Percentiles rank a stretch among this genome's conserved stretches.
Evolutionary conservation across 2,888 invertebrate genomes (phyloP).

Genomic region (Callinectes sapidus): DNA sequence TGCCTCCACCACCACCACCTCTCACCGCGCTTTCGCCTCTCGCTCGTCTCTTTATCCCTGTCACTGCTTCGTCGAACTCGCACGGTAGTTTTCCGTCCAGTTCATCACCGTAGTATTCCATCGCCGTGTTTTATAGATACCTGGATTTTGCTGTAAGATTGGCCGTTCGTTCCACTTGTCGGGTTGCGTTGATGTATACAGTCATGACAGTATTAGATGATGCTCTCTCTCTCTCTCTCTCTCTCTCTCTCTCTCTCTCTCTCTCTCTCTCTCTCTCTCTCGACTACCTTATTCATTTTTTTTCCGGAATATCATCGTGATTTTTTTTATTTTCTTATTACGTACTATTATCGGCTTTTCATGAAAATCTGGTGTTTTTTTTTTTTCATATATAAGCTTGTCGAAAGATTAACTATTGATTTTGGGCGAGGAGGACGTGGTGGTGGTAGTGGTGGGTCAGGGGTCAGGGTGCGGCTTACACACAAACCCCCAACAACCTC

Average conservation of each 20-base stretch:
- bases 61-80: conserved; percentile 43
- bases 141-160: background rate
- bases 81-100: conserved; percentile 7
- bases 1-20: conserved; percentile 20
- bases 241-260: conserved; percentile 37
- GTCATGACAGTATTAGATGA: background rate
- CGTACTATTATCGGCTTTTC: conserved; percentile 13
- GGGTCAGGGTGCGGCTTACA: conserved; percentile 29
- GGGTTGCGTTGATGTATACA: background rate
- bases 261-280: conserved; percentile 7
- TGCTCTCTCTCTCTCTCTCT: background rate
- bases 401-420: conserved; percentile 55
- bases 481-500: background rate
- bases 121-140: conserved; percentile 18
- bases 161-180: background rate
- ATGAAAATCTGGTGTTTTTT: background rate
- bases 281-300: background rate
- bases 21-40: conserved; percentile 40
- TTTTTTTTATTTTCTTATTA: conserved; percentile 22
- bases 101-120: conserved; percentile 36
- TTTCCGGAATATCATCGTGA: background rate
- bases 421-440: conserved; percentile 31
- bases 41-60: conserved; percentile 41
- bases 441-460: background rate
- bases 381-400: conserved; percentile 30